These are phyloP conservation scores for Catharus ustulatus DNA, from an alignment of 2,797 vertebrate species.

Conservation along the genomic window DNA sequence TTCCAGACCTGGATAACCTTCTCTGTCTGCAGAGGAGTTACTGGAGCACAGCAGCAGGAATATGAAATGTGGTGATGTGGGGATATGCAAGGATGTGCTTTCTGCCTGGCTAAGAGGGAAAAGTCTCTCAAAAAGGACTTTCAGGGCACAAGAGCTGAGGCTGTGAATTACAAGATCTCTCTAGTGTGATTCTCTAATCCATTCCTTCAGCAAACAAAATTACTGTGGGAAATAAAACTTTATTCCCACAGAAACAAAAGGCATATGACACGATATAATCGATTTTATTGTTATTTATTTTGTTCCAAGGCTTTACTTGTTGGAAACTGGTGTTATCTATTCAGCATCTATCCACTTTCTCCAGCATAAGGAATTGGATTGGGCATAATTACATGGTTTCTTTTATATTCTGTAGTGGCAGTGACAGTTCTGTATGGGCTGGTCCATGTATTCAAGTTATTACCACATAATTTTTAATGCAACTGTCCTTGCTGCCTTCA, in stretches of 20 bases:
- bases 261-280: background rate
- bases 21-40: background rate
- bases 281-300: background rate
- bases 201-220: background rate
- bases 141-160: background rate
- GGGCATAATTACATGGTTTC: background rate
- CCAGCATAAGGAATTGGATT: background rate
- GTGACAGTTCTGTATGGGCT: background rate
- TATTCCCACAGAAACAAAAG: background rate
- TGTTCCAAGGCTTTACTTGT: background rate
- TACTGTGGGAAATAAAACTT: background rate
- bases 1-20: slow-evolving; percentile 28
- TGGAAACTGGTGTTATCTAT: background rate
- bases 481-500: background rate
- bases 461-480: background rate
- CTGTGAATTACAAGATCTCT: background rate
- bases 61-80: background rate
- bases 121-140: background rate
- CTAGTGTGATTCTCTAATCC: background rate
- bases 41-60: background rate
- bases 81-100: background rate
- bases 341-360: background rate
- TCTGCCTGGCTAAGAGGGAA: background rate
- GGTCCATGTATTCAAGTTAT: background rate
- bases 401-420: background rate